These are phyloP conservation scores for Germaria angustata DNA, from an alignment of 2,888 invertebrate species.

Conservation along the genomic window DNA sequence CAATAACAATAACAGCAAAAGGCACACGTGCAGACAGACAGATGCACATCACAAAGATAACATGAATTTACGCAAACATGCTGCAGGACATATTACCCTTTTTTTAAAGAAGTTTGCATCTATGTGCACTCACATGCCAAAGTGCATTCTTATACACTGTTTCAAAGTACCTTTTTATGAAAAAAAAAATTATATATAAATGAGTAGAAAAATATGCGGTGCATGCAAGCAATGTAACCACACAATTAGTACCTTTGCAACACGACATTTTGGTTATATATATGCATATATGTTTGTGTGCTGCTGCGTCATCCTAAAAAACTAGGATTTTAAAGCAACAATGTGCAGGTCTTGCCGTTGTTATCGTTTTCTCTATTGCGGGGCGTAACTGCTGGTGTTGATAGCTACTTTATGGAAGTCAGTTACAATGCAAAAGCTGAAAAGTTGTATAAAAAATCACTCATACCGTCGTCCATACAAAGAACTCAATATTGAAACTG, in stretches of 20 bases:
- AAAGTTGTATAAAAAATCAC: constrained; percentile 11
- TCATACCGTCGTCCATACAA: constrained; percentile 5
- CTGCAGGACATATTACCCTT: constrained; percentile 43
- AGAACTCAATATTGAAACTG: constrained; percentile 58
- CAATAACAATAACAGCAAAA: neutral
- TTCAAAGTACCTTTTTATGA: neutral
- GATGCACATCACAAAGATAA: constrained; percentile 32
- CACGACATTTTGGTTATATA: constrained; percentile 31
- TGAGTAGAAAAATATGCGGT: constrained; percentile 12
- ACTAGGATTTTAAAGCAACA: constrained; percentile 40
- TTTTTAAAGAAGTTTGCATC: neutral
- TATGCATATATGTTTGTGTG: neutral
- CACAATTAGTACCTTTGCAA: constrained; percentile 64
- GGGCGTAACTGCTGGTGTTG: constrained; percentile 66
- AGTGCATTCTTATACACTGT: neutral
- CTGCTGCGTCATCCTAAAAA: constrained; percentile 8
- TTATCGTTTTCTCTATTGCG: constrained; percentile 11
- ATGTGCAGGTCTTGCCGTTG: constrained; percentile 41
- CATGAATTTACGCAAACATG: constrained; percentile 45
- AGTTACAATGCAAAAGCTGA: constrained; percentile 33
- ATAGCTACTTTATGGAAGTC: constrained; percentile 63
- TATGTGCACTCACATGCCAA: neutral
- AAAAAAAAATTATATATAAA: neutral
- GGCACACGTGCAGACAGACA: neutral
- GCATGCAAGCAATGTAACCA: constrained; percentile 58